Conservation (phyloP, 2,797 vertebrate species). For the Coreius guichenoti region DNA sequence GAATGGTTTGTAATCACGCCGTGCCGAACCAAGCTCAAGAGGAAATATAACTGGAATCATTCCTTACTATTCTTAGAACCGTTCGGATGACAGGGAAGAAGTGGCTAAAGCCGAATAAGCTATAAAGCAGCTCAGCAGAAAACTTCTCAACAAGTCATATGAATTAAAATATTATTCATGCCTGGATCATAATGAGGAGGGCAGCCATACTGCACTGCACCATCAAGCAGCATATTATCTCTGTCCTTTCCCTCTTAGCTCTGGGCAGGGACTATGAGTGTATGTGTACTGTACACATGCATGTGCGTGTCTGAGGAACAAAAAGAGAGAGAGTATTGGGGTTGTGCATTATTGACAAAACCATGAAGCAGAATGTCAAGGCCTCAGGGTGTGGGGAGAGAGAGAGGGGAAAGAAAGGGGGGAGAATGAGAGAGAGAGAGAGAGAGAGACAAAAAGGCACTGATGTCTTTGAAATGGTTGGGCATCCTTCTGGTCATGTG, state of each 20-base stretch:
- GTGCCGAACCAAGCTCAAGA: neutral
- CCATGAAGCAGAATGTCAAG: slow-evolving; percentile 60
- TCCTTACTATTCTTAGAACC: too few relatives aligned
- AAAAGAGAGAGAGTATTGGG: slow-evolving; percentile 52
- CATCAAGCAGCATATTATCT: slow-evolving; percentile 52
- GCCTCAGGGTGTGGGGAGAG: slow-evolving; percentile 61
- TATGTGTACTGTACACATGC: slow-evolving; percentile 46
- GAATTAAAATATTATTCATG: neutral
- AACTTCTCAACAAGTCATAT: neutral
- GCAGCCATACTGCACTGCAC: neutral
- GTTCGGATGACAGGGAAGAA: neutral
- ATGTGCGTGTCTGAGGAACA: slow-evolving; percentile 56
- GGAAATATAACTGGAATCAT: neutral
- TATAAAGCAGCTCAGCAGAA: neutral
- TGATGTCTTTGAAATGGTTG: neutral
- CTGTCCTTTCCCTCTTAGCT: slow-evolving; percentile 24
- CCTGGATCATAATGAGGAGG: neutral
- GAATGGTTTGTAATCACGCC: neutral
- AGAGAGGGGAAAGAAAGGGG: slow-evolving; percentile 35
- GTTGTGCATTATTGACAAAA: slow-evolving; percentile 64
- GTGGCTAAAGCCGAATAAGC: neutral
- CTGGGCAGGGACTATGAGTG: neutral
- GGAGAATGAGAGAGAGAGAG: slow-evolving; percentile 30
- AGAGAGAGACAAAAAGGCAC: neutral
- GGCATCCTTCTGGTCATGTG: slow-evolving; percentile 25